Conservation (phyloP, 2,797 vertebrate genomes). For the Phyllotis vaccarum region DNA sequence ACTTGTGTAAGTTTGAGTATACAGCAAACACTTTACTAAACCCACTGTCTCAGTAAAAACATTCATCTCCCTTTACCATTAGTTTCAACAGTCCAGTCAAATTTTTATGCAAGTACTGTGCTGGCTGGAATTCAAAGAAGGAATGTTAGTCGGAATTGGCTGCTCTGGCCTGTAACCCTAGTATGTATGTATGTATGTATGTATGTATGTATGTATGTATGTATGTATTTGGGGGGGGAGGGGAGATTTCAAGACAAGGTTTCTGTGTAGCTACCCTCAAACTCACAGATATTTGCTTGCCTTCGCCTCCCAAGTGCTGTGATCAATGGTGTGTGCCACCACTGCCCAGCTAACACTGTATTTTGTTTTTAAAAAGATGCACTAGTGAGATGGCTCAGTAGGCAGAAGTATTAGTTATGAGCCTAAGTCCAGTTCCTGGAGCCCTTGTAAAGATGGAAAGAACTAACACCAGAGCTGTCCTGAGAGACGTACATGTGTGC, state of each 20-base stretch:
- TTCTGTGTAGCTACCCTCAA: neutral
- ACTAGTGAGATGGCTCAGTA: neutral
- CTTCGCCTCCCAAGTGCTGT: neutral
- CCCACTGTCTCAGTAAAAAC: constrained; percentile 49
- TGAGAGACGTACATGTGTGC: neutral
- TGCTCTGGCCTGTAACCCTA: neutral
- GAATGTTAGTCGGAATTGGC: neutral
- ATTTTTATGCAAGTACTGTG: constrained; percentile 36
- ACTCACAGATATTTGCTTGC: neutral
- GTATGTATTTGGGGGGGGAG: too few relatives aligned
- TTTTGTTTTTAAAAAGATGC: neutral
- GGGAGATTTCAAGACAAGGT: neutral
- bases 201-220: too few relatives aligned
- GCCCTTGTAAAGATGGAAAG: neutral
- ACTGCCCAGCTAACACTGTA: neutral
- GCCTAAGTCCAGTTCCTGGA: neutral
- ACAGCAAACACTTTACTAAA: neutral
- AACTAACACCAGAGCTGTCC: neutral
- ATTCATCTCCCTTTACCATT: constrained; percentile 5
- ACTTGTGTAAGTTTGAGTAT: too few relatives aligned
- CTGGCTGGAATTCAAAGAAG: constrained; percentile 37
- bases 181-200: too few relatives aligned
- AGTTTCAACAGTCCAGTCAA: constrained; percentile 55
- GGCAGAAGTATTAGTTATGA: neutral
- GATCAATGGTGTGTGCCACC: neutral